Conservation (phyloP, 2,888 invertebrate species). For the Gryllus longicercus region DNA sequence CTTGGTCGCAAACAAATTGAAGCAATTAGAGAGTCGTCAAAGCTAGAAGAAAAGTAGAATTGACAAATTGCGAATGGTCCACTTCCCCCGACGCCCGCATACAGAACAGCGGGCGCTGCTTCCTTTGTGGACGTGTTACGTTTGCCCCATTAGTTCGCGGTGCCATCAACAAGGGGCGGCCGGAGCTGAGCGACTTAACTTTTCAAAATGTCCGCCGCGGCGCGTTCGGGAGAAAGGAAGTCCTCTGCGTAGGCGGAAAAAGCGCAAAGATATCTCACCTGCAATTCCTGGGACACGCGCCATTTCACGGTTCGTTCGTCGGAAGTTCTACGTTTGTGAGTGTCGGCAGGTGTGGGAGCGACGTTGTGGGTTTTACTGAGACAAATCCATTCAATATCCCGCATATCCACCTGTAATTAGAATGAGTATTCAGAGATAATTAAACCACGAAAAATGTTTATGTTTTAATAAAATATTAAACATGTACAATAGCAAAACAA, state of each 20-base stretch:
- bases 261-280: neutral
- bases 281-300: neutral
- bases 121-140: neutral
- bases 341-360: too few relatives aligned
- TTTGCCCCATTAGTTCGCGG: neutral
- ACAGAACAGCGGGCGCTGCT: neutral
- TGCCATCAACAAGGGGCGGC: neutral
- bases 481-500: too few relatives aligned
- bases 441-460: too few relatives aligned
- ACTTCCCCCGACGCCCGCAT: neutral
- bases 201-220: neutral
- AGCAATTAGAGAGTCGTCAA: slow-evolving; percentile 6
- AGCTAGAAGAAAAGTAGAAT: neutral
- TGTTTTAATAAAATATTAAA: too few relatives aligned
- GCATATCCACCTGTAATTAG: too few relatives aligned
- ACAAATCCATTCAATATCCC: too few relatives aligned
- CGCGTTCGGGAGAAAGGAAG: neutral
- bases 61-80: neutral
- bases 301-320: too few relatives aligned
- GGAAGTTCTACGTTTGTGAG: too few relatives aligned
- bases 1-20: neutral
- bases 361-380: too few relatives aligned
- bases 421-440: too few relatives aligned
- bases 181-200: neutral
- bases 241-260: neutral